Evolutionary conservation across 2,113 vertebrate genomes (phyloP).

Genomic region (Colinus virginianus): DNA sequence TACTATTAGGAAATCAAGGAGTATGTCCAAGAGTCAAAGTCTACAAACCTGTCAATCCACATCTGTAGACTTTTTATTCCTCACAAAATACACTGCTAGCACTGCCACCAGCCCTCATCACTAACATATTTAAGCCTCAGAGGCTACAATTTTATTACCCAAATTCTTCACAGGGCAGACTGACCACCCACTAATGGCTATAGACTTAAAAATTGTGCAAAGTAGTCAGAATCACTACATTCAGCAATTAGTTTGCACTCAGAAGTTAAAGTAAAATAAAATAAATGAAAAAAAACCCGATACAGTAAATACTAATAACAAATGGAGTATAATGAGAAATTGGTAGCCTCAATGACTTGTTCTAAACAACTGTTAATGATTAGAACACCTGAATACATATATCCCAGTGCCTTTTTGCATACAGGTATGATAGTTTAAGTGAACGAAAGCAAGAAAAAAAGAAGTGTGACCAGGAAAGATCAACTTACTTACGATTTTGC

Average conservation of each 20-base stretch:
- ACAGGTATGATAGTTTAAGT: background rate
- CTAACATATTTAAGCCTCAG: background rate
- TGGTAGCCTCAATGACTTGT: background rate
- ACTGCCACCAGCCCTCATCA: background rate
- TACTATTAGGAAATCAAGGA: background rate
- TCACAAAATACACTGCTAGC: background rate
- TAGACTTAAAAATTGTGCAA: background rate
- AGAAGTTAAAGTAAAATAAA: background rate
- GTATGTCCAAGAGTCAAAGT: background rate
- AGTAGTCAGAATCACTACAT: background rate
- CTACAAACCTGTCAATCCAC: background rate
- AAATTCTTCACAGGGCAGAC: background rate
- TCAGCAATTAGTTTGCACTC: background rate
- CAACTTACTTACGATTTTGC: background rate
- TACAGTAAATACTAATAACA: background rate
- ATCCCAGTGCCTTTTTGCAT: background rate
- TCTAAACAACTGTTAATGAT: background rate
- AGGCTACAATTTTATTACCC: background rate
- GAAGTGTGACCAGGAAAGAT: background rate
- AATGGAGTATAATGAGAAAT: background rate
- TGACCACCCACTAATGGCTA: background rate
- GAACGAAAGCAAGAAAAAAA: background rate
- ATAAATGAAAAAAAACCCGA: background rate
- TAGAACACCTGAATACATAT: background rate
- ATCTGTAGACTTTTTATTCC: background rate